phyloP scores from a whole-genome alignment of 2,888 invertebrate genomes.

The Elaeidobius kamerunicus region DNA sequence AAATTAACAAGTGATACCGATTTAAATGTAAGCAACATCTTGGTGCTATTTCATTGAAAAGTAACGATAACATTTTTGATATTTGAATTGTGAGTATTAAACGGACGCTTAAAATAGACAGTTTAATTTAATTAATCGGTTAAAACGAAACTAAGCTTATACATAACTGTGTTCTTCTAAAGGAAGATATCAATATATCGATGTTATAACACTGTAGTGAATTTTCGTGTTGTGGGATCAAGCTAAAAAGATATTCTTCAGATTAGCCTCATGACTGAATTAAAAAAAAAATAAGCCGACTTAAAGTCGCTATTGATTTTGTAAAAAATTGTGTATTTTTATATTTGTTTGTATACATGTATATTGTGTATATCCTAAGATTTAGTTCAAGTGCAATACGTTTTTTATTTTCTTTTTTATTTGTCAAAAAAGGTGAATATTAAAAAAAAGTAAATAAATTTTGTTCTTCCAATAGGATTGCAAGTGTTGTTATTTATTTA shows the following conservation, averaged over 20 bases:
- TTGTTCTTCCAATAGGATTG: slow-evolving; percentile 23
- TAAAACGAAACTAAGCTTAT: slow-evolving; percentile 1
- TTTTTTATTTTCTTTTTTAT: slow-evolving; percentile 27
- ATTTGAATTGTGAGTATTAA: too few relatives aligned
- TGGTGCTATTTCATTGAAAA: too few relatives aligned
- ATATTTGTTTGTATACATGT: slow-evolving; percentile 28
- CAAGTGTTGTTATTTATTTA: slow-evolving; percentile 4
- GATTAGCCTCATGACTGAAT: slow-evolving; percentile 28
- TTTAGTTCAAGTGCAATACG: slow-evolving; percentile 28
- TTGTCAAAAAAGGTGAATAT: slow-evolving; percentile 25
- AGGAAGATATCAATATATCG: slow-evolving; percentile 16
- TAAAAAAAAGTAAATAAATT: slow-evolving; percentile 18
- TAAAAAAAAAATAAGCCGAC: slow-evolving; percentile 14
- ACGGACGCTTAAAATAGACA: too few relatives aligned
- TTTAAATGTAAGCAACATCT: too few relatives aligned
- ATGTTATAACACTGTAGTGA: slow-evolving; percentile 22
- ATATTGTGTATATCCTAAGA: slow-evolving; percentile 23
- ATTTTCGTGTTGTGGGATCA: slow-evolving; percentile 27
- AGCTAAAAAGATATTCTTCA: slow-evolving; percentile 26
- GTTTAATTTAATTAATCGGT: too few relatives aligned
- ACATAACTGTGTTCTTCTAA: slow-evolving; percentile 16
- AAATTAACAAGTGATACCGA: too few relatives aligned
- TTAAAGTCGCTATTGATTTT: slow-evolving; percentile 22
- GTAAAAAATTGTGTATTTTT: slow-evolving; percentile 27
- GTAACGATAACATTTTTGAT: too few relatives aligned